Conservation (phyloP, 2,113 vertebrate genomes). For the Mugil cephalus region DNA sequence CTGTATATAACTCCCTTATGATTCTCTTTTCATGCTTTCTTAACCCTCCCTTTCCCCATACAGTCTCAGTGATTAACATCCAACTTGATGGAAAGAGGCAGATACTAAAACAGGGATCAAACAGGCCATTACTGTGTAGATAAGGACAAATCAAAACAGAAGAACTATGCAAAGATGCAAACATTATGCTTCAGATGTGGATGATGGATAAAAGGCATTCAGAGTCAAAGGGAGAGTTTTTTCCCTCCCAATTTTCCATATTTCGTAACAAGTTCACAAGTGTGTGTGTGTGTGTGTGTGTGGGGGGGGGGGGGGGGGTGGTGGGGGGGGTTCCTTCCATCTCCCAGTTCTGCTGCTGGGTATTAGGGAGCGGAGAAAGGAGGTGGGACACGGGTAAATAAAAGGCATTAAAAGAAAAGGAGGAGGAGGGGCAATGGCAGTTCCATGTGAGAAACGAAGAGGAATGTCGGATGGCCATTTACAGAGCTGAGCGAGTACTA, state of each 20-base stretch:
- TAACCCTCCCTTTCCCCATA: slow-evolving; percentile 32
- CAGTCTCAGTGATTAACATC: slow-evolving; percentile 28
- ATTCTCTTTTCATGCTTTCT: slow-evolving; percentile 8
- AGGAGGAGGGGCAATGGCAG: slow-evolving; percentile 49
- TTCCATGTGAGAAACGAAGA: slow-evolving; percentile 73
- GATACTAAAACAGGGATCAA: slow-evolving; percentile 19
- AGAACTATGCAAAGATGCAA: slow-evolving; percentile 12
- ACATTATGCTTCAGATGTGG: neutral
- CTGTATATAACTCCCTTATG: slow-evolving; percentile 5
- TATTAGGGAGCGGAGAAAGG: slow-evolving; percentile 38
- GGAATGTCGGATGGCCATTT: slow-evolving; percentile 73
- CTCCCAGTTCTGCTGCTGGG: slow-evolving; percentile 43
- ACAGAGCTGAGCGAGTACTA: slow-evolving; percentile 23
- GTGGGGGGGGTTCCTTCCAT: too few species aligned
- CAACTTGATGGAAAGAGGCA: slow-evolving; percentile 34
- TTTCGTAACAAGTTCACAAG: slow-evolving; percentile 51
- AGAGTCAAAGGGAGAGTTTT: neutral
- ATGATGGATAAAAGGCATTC: slow-evolving; percentile 12
- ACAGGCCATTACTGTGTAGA: slow-evolving; percentile 36
- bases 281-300: too few species aligned
- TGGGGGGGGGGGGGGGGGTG: too few species aligned
- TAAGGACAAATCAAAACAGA: slow-evolving; percentile 41
- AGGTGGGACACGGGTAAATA: slow-evolving; percentile 46
- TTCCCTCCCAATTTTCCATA: slow-evolving; percentile 38
- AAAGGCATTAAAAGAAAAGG: slow-evolving; percentile 62